These are phyloP conservation scores for Macrosiphum euphorbiae DNA, from an alignment of 2,888 invertebrate species.

Conservation along the genomic window DNA sequence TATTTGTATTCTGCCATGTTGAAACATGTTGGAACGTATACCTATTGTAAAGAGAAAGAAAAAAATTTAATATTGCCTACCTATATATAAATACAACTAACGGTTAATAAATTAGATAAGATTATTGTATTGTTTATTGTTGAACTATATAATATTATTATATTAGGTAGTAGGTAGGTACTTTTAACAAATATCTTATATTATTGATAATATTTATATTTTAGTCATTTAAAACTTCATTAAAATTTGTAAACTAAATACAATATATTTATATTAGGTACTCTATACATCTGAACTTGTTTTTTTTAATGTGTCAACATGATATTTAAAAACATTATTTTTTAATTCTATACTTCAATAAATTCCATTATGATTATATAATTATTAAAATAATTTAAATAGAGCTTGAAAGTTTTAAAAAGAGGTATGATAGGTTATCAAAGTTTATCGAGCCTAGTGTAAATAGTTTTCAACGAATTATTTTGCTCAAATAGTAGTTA, in stretches of 20 bases:
- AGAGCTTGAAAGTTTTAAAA: not conserved
- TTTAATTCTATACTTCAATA: not conserved
- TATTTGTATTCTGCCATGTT: not conserved
- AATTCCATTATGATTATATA: not conserved
- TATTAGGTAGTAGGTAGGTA: not conserved
- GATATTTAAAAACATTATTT: not conserved
- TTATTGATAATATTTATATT: no score
- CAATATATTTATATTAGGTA: not conserved
- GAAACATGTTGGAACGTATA: not conserved
- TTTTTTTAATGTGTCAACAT: not conserved
- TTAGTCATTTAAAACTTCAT: no score
- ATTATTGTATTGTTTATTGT: not conserved
- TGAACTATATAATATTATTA: not conserved
- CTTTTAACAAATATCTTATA: not conserved
- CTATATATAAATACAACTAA: not conserved
- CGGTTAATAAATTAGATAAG: not conserved
- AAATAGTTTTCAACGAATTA: not conserved
- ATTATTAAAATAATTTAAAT: not conserved
- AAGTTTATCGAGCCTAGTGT: not conserved
- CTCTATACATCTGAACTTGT: not conserved
- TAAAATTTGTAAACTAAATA: no score
- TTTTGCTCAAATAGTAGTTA: not conserved
- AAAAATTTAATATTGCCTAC: not conserved
- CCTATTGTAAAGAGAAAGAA: not conserved
- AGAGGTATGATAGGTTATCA: not conserved